Percentiles rank a stretch among this genome's conserved stretches.
Evolutionary conservation across 2,888 invertebrate species (phyloP).

Genomic region (Cephus pulcher): DNA sequence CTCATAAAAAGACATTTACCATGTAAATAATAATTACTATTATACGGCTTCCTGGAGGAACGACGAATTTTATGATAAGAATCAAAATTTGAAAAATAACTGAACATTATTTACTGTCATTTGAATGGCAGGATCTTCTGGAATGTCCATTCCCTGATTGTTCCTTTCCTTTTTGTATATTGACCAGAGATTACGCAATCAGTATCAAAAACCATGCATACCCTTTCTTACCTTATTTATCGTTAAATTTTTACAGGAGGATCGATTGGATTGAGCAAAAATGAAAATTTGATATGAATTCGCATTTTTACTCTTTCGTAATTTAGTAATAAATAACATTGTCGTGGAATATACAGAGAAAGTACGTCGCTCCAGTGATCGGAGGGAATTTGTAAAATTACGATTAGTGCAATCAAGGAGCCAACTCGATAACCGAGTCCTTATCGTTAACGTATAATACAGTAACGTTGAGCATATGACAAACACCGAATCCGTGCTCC

Average conservation of each 20-base stretch:
- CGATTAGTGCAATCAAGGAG: slow-evolving; percentile 1
- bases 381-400: not conserved
- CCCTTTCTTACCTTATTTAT: not conserved
- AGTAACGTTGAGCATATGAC: slow-evolving; percentile 16
- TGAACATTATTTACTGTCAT: not conserved
- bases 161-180: not conserved
- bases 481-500: slow-evolving; percentile 4
- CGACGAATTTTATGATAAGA: not conserved
- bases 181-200: not conserved
- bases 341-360: slow-evolving; percentile 7
- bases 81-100: not conserved
- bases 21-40: slow-evolving; percentile 24
- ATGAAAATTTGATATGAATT: slow-evolving; percentile 16
- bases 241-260: not conserved
- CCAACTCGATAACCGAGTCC: not conserved
- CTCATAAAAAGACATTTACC: slow-evolving; percentile 36
- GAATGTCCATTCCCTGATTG: not conserved
- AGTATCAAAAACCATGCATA: not conserved
- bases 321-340: slow-evolving; percentile 5
- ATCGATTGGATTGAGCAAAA: not conserved
- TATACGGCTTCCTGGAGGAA: not conserved
- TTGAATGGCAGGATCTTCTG: too few species aligned
- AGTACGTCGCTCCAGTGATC: not conserved
- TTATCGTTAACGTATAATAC: not conserved
- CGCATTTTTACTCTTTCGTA: slow-evolving; percentile 11